Conservation (phyloP, 35 echinoderm and acorn worm genomes). For the Chiridota heheva region DNA sequence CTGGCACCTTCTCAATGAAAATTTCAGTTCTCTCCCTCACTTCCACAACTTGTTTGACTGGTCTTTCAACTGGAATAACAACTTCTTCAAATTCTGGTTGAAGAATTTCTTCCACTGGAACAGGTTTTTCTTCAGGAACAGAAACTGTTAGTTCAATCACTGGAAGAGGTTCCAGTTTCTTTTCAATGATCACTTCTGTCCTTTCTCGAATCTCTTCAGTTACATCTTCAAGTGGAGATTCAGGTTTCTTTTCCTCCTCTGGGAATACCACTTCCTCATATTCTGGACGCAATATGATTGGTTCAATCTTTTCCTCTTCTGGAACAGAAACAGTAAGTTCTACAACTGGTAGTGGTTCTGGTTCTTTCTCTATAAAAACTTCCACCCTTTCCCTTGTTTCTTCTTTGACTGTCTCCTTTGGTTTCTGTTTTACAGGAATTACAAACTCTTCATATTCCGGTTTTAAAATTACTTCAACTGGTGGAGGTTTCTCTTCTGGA, state of each 20-base stretch:
- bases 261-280: slow-evolving; percentile 52
- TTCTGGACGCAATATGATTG: slow-evolving; percentile 37
- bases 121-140: slow-evolving; percentile 36
- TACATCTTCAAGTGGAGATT: slow-evolving; percentile 45
- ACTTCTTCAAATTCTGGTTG: slow-evolving; percentile 27
- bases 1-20: background rate
- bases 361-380: slow-evolving; percentile 19
- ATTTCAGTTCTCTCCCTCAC: slow-evolving; percentile 32
- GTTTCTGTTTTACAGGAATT: slow-evolving; percentile 1
- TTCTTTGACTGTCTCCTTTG: background rate
- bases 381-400: slow-evolving; percentile 29
- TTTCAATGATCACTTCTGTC: slow-evolving; percentile 62
- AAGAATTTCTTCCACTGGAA: slow-evolving; percentile 27
- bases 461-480: slow-evolving; percentile 2
- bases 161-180: slow-evolving; percentile 58
- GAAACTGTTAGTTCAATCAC: slow-evolving; percentile 45
- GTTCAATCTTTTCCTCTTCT: slow-evolving; percentile 16
- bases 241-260: slow-evolving; percentile 3
- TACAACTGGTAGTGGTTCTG: slow-evolving; percentile 7
- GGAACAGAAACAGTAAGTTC: slow-evolving; percentile 27
- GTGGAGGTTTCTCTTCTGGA: slow-evolving; percentile 28
- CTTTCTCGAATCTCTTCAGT: slow-evolving; percentile 50
- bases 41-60: too few relatives aligned
- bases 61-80: too few relatives aligned
- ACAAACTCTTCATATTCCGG: slow-evolving; percentile 41